phyloP scores from a whole-genome alignment of 2,797 vertebrate species.

The Enteromius mattozi region DNA sequence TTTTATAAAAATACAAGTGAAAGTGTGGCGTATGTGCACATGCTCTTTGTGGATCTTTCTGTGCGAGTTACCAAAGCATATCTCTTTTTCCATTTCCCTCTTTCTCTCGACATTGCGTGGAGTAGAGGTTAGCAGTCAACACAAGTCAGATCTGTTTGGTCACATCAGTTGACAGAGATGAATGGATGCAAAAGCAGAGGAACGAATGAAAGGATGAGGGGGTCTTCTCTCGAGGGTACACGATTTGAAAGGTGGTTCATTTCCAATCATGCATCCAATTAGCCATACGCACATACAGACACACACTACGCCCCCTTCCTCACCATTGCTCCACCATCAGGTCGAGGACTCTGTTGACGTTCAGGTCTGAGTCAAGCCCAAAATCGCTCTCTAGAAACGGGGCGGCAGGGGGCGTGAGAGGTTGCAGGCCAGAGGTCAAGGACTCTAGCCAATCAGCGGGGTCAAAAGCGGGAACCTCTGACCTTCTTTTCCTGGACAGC shows the following conservation, averaged over 20 bases:
- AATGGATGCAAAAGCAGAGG: slow-evolving; percentile 60
- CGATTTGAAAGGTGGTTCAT: slow-evolving; percentile 56
- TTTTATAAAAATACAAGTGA: slow-evolving; percentile 30
- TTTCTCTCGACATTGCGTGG: slow-evolving; percentile 80
- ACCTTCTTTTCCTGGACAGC: slow-evolving; percentile 77
- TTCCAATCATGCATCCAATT: slow-evolving; percentile 62
- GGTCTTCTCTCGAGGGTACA: slow-evolving; percentile 60
- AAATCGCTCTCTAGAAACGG: slow-evolving; percentile 88
- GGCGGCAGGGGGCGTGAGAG: slow-evolving; percentile 77
- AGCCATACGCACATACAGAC: slow-evolving; percentile 56
- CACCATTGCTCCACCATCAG: slow-evolving; percentile 84
- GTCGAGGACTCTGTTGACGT: slow-evolving; percentile 83
- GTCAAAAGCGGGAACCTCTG: slow-evolving; percentile 76
- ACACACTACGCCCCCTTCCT: slow-evolving; percentile 56
- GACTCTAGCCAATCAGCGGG: slow-evolving; percentile 89
- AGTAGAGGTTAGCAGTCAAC: slow-evolving; percentile 64
- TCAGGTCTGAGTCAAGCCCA: slow-evolving; percentile 85
- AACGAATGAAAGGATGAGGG: slow-evolving; percentile 36
- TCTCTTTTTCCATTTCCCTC: slow-evolving; percentile 54
- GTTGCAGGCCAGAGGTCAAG: slow-evolving; percentile 80
- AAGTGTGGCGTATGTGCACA: slow-evolving; percentile 56
- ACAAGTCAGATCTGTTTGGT: slow-evolving; percentile 64
- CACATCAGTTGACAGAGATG: slow-evolving; percentile 64
- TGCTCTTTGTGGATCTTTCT: slow-evolving; percentile 59
- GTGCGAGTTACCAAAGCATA: slow-evolving; percentile 57